These are phyloP conservation scores for Ornithoptera priamus DNA, from an alignment of 2,888 invertebrate genomes.

Conservation along the genomic window DNA sequence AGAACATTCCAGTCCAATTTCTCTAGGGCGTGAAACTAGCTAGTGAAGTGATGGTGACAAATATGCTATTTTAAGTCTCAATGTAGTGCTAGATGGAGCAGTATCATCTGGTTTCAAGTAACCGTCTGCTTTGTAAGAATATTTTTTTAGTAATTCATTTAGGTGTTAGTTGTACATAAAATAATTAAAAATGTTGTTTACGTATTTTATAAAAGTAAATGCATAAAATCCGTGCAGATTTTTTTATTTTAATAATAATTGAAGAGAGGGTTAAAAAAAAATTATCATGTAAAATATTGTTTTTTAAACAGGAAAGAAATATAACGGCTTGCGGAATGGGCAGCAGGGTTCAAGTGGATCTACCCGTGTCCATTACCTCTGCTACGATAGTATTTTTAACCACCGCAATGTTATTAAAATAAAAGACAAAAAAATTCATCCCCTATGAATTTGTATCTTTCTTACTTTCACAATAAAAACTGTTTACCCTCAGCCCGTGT, in stretches of 20 bases:
- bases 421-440: conserved; percentile 31
- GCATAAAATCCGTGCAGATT: no score
- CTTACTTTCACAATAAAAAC: conserved; percentile 70
- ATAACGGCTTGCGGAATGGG: conserved; percentile 66
- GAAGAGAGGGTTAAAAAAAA: not conserved
- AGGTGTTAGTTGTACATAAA: no score
- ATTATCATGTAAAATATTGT: not conserved
- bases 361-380: conserved; percentile 41
- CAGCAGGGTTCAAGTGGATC: conserved; percentile 46
- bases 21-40: not conserved
- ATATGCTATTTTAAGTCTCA: not conserved
- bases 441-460: conserved; percentile 64
- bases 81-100: not conserved
- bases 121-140: no score
- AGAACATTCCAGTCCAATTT: no score
- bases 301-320: conserved; percentile 58
- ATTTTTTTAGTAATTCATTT: no score
- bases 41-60: not conserved
- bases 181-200: no score
- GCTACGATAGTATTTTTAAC: conserved; percentile 39
- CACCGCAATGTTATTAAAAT: conserved; percentile 40
- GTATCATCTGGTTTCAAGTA: no score
- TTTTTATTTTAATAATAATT: no score
- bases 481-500: conserved; percentile 53
- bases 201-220: no score